phyloP scores from a whole-genome alignment of 2,888 invertebrate genomes.

The Phania funesta region DNA sequence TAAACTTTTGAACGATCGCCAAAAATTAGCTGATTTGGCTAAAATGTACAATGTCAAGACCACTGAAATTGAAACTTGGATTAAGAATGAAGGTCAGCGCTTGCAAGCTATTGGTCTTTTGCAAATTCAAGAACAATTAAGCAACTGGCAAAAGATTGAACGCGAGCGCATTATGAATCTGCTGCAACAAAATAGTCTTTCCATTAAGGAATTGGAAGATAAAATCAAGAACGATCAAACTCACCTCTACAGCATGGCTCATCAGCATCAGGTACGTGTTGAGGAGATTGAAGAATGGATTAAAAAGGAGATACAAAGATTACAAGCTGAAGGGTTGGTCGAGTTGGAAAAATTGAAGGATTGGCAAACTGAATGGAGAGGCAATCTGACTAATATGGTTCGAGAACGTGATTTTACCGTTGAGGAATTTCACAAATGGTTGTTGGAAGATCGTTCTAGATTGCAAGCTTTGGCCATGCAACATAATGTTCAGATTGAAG shows the following conservation, averaged over 20 bases:
- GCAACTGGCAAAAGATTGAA: slow-evolving; percentile 78
- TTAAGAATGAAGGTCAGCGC: slow-evolving; percentile 76
- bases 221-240: slow-evolving; percentile 75
- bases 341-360: slow-evolving; percentile 75
- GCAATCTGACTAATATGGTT: slow-evolving; percentile 75
- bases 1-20: slow-evolving; percentile 74
- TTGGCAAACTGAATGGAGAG: slow-evolving; percentile 78
- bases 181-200: slow-evolving; percentile 75
- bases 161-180: slow-evolving; percentile 74
- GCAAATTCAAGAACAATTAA: slow-evolving; percentile 75
- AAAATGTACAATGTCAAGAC: slow-evolving; percentile 76
- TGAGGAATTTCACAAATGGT: slow-evolving; percentile 77
- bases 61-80: slow-evolving; percentile 77
- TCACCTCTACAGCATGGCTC: slow-evolving; percentile 75
- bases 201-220: slow-evolving; percentile 76
- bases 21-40: slow-evolving; percentile 74
- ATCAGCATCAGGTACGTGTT: slow-evolving; percentile 77
- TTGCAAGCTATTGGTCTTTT: slow-evolving; percentile 74
- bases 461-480: slow-evolving; percentile 76
- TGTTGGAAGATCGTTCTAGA: slow-evolving; percentile 74
- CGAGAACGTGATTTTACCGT: slow-evolving; percentile 77
- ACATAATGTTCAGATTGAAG: slow-evolving; percentile 77
- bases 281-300: slow-evolving; percentile 79
- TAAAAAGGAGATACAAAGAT: slow-evolving; percentile 75
- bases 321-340: slow-evolving; percentile 75